Base-by-base conservation (phyloP, 2,888 invertebrate genomes). In the Hemaris fuciformis region DNA sequence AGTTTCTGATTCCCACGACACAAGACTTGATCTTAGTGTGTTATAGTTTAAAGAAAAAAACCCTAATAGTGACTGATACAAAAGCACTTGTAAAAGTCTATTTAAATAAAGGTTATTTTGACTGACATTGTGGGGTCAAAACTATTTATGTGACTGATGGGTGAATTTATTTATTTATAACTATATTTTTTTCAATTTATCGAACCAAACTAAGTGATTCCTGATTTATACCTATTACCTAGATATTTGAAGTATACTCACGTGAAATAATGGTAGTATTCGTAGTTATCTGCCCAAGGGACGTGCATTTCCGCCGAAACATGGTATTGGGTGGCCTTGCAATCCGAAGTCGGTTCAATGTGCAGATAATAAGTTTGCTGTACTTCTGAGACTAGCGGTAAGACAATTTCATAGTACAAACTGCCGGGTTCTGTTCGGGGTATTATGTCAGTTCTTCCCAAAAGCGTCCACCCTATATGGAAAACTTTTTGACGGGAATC, bases 281-380 rank as follows among this genome's bases (percentile, higher is more conserved):
- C 94, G 66, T 95, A 93, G 63, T 94, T 94, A 57, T 92, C 83
- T 0, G 94, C 94, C 96, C 96, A 96, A 0, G 96, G 95, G 0
- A 95, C 93, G 58, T 93, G 91, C 5, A 96, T 72, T 68, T 94
- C 94, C 0, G 94, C 94, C 0, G 94, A 93, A 0, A 94, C 93
- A 64, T 95, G 94, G 75, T 94, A 93, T 20, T 85, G 78, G 0
- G 61, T 67, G 0, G 81, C 80, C 43, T 85, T 86, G 42, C 91
- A 91, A 64, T 89, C 91, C 0, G 81, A 76, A 0, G 84, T 74
- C 0, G 95, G 93, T 66, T 94, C 94, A 0, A 96, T 87, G 66
- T 92, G 83, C n/a, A 96, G 74, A 22, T 93, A 81, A 66, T 94
- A 93, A 1, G 94, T 93, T 76, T 96, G 95, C 74, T 94, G 93